Conservation (phyloP, 2,888 invertebrate genomes). For the Mythimna lalbum region DNA sequence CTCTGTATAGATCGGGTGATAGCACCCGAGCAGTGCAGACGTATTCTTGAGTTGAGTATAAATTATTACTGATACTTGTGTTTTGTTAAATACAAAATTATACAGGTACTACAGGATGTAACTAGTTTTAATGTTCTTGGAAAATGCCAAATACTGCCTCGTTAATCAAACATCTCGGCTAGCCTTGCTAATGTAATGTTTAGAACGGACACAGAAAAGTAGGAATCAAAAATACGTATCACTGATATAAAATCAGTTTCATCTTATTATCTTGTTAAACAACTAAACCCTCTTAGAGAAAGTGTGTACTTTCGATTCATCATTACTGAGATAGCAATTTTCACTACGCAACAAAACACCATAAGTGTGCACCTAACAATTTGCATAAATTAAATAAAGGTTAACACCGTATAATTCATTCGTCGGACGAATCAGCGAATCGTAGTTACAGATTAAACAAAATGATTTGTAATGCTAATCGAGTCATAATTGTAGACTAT, state of each 20-base stretch:
- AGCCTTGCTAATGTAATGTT: no score
- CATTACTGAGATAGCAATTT: constrained; percentile 65
- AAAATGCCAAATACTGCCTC: no score
- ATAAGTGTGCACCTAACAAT: constrained; percentile 73
- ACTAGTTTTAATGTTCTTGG: no score
- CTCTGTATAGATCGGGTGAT: no score
- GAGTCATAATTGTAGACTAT: constrained; percentile 72
- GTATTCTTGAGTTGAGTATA: no score
- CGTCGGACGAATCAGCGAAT: constrained; percentile 67
- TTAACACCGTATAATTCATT: constrained; percentile 78
- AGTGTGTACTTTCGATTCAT: constrained; percentile 32
- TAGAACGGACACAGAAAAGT: neutral
- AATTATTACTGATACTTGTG: no score
- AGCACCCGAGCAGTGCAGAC: no score
- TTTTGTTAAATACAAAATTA: no score
- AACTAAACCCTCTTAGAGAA: constrained; percentile 5
- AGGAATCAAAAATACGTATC: neutral
- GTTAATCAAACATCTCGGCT: no score
- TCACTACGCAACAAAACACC: constrained; percentile 67
- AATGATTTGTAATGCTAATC: constrained; percentile 82
- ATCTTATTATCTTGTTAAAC: neutral
- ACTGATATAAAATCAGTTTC: neutral
- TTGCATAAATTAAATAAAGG: constrained; percentile 83
- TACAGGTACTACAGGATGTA: no score
- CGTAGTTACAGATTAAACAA: constrained; percentile 75